Evolutionary conservation across 2,888 invertebrate species (phyloP).

Genomic region (Spodoptera picta): DNA sequence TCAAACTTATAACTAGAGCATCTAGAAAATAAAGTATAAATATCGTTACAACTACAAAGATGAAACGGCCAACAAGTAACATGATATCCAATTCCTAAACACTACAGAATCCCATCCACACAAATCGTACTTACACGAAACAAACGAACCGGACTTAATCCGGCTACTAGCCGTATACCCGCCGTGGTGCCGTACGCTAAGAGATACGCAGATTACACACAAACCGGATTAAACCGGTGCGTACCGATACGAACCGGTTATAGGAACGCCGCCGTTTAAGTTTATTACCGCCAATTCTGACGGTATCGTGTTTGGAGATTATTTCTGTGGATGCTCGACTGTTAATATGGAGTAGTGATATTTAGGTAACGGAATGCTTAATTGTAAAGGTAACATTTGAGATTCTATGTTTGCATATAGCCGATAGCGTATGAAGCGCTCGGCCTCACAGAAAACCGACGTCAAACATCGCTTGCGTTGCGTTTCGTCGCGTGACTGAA

Average conservation of each 20-base stretch:
- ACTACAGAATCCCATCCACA: conserved; percentile 26
- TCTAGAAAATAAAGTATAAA: too few relatives aligned
- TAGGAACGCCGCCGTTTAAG: conserved; percentile 15
- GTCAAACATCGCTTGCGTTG: too few relatives aligned
- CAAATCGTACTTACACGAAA: conserved; percentile 39
- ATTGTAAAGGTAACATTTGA: too few relatives aligned
- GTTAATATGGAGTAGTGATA: background rate
- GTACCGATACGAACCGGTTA: conserved; percentile 42
- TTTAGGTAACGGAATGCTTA: too few relatives aligned
- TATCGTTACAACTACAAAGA: too few relatives aligned
- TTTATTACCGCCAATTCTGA: conserved; percentile 17
- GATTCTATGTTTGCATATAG: too few relatives aligned
- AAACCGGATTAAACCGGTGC: conserved; percentile 52
- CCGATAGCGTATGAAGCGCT: too few relatives aligned
- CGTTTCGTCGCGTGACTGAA: too few relatives aligned
- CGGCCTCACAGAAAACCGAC: too few relatives aligned
- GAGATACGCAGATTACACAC: conserved; percentile 60
- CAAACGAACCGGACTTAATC: conserved; percentile 58
- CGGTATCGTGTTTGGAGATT: conserved; percentile 2
- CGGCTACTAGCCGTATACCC: conserved; percentile 29
- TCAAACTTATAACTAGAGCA: too few relatives aligned
- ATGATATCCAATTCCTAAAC: conserved; percentile 32
- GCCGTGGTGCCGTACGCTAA: conserved; percentile 35
- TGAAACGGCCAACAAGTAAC: conserved; percentile 12
- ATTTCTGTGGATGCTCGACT: background rate